Conservation (phyloP, 2,888 invertebrate species). For the Epinotia demarniana region DNA sequence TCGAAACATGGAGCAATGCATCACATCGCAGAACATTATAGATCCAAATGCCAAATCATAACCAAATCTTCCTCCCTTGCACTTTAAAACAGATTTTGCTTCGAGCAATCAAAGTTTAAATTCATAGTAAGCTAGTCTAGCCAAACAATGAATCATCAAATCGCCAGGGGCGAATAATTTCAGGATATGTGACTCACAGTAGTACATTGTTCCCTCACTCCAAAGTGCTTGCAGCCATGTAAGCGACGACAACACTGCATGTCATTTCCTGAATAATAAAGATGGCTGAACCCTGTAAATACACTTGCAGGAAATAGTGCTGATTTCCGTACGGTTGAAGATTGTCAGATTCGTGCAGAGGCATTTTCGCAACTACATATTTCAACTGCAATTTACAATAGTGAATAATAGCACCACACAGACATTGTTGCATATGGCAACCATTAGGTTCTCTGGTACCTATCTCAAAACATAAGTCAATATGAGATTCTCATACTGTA, state of each 20-base stretch:
- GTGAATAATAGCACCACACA: neutral
- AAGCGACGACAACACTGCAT: constrained; percentile 35
- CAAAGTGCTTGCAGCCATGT: constrained; percentile 24
- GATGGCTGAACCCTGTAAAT: constrained; percentile 17
- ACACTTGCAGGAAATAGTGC: neutral
- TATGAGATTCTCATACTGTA: neutral
- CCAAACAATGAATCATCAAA: constrained; percentile 27
- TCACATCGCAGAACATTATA: neutral
- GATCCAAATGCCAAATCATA: constrained; percentile 13
- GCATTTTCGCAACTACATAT: neutral
- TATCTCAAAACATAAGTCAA: neutral
- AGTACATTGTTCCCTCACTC: constrained; percentile 16
- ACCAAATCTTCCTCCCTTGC: neutral
- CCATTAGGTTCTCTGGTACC: neutral
- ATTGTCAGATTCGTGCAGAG: constrained; percentile 1
- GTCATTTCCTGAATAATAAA: constrained; percentile 40
- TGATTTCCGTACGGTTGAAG: neutral
- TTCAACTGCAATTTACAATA: neutral
- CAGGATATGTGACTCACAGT: constrained; percentile 31
- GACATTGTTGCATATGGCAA: neutral
- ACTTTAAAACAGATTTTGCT: neutral
- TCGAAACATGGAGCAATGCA: constrained; percentile 1
- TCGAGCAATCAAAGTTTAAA: neutral
- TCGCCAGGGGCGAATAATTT: constrained; percentile 37
- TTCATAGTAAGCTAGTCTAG: constrained; percentile 15